These are phyloP conservation scores for Lasioglossum baleicum DNA, from an alignment of 1,140 invertebrate species.

Conservation along the genomic window DNA sequence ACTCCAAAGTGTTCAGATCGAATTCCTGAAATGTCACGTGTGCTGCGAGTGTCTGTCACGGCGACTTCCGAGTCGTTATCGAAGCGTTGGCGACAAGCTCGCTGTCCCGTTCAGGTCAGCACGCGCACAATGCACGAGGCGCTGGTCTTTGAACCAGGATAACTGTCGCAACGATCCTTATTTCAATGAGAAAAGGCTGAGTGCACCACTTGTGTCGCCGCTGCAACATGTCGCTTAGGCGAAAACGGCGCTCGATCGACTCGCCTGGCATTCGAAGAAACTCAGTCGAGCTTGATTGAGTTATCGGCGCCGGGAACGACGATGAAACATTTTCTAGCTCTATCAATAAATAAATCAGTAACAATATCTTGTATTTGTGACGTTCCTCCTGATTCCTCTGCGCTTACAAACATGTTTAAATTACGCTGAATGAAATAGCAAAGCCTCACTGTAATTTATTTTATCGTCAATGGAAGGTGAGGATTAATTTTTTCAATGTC, in stretches of 20 bases:
- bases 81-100: conserved; percentile 54
- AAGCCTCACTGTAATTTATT: no score
- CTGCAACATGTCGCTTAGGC: background rate
- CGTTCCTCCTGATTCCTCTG: no score
- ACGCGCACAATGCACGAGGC: conserved; percentile 51
- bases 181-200: background rate
- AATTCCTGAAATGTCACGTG: conserved; percentile 7
- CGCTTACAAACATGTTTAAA: no score
- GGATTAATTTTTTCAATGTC: no score
- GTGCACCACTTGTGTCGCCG: conserved; percentile 14
- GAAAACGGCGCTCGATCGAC: conserved; percentile 1
- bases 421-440: no score
- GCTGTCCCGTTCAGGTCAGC: conserved; percentile 48
- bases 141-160: conserved; percentile 36
- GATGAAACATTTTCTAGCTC: background rate
- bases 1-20: no score
- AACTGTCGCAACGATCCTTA: conserved; percentile 29
- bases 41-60: background rate
- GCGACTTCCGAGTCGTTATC: conserved; percentile 16
- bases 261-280: conserved; percentile 5
- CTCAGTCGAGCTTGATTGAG: background rate
- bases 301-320: background rate
- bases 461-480: no score
- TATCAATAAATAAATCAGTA: no score
- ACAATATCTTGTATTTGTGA: no score